Conservation (phyloP, 2,888 invertebrate species). For the Tribolium freemani region DNA sequence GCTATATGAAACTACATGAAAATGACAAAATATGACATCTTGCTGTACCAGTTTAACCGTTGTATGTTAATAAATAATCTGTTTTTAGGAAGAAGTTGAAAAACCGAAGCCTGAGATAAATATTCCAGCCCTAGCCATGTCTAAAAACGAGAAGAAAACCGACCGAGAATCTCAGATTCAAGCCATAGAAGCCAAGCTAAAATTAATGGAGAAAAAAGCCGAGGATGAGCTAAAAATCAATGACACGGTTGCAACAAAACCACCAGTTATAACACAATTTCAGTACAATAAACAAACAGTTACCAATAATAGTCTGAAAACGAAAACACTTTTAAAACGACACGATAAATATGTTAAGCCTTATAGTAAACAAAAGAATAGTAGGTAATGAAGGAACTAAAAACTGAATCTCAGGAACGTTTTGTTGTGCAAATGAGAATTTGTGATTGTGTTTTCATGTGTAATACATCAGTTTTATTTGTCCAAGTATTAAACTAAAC, state of each 20-base stretch:
- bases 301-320: conserved; percentile 53
- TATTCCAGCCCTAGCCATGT: conserved; percentile 82
- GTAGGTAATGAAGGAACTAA: conserved; percentile 9
- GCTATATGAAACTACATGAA: no score
- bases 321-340: conserved; percentile 44
- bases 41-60: no score
- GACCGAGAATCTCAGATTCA: conserved; percentile 87
- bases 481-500: conserved; percentile 14
- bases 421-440: no score
- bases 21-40: no score
- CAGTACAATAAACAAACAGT: conserved; percentile 72
- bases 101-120: conserved; percentile 82
- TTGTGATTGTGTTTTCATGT: no score
- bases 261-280: conserved; percentile 79
- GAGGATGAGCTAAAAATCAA: conserved; percentile 80
- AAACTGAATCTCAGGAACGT: conserved; percentile 27
- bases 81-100: conserved; percentile 79
- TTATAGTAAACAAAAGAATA: conserved; percentile 49
- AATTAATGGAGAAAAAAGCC: conserved; percentile 79
- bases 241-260: conserved; percentile 76
- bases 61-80: not conserved
- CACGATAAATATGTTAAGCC: conserved; percentile 55
- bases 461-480: no score
- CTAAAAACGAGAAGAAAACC: conserved; percentile 73
- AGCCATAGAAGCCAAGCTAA: conserved; percentile 90